Evolutionary conservation across 2,888 invertebrate genomes (phyloP), one percentile per base, ranked within the genome.

Genomic region (Xestobium rufovillosum): DNA sequence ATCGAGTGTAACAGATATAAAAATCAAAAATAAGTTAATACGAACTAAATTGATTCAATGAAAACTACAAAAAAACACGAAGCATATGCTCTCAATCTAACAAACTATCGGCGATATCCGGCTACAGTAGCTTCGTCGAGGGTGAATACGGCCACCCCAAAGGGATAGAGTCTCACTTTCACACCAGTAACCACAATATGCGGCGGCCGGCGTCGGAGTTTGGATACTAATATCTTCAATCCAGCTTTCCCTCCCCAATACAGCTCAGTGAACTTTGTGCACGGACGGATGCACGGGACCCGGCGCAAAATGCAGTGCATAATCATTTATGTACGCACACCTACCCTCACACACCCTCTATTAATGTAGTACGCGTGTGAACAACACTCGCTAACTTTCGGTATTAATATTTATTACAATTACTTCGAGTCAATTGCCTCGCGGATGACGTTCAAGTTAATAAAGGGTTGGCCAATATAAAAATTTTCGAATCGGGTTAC

Each of bases 101-200:
- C n/a, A n/a, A n/a, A n/a, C n/a, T n/a, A n/a, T n/a, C n/a, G n/a
- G n/a, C n/a, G n/a, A n/a, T n/a, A n/a, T n/a, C n/a, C n/a, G n/a
- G n/a, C n/a, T n/a, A n/a, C n/a, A n/a, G n/a, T n/a, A n/a, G n/a
- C n/a, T n/a, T n/a, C n/a, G n/a, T n/a, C n/a, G n/a, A n/a, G n/a
- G n/a, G n/a, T n/a, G n/a, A n/a, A n/a, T n/a, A n/a, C n/a, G n/a
- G n/a, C n/a, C n/a, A n/a, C 23, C 23, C 23, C 23, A 19, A 19
- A 19, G 23, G 23, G 23, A 19, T n/a, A n/a, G 50, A 56, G 62
- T 61, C 59, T 62, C 63, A 64, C 64, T 66, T 66, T 66, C 65
- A 66, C 66, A 66, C 66, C 66, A 66, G 66, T 63, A 63, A 65
- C 66, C 65, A 66, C 65, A 65, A 64, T 61, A 60, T 59, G 58